Evolutionary conservation across 2,797 vertebrate species (phyloP), one percentile per base, ranked within the genome.

Genomic region (Danionella dracula): DNA sequence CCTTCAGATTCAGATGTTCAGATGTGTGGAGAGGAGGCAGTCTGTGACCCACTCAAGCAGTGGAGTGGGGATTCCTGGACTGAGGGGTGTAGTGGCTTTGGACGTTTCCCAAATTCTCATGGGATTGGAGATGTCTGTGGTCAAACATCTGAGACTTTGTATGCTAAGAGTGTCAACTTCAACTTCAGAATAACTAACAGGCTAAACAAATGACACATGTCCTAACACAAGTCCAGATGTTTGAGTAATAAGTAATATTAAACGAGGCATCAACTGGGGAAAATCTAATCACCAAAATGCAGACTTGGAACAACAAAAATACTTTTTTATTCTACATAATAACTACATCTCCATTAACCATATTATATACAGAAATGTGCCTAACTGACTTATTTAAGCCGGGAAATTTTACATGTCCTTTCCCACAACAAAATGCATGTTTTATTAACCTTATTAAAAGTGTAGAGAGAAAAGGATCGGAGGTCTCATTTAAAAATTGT

Each of bases 1-100:
- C 27, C 54, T 53, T 51, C 53, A 51, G 56, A 68, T 51, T 51
- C 66, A n/a, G n/a, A n/a, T n/a, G n/a, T 15, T 58, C 66, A 76
- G 70, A 73, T 73, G 63, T 64, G 27, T 42, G 45, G 70, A 49
- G 40, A 61, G 50, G 19, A 64, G 48, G 46, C 8, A 59, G 40
- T 23, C 5, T 10, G 9, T 35, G 44, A 40, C 46, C 19, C 44
- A 41, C 66, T 46, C 16, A 21, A 29, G 60, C 51, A 35, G 61
- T 48, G 53, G 32, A 38, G 11, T 54, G 31, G 21, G 16, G 27
- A 32, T 32, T 48, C 20, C 55, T 41, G 54, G 63, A 46, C 42
- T 44, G 58, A 17, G 27, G 60, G 55, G 50, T 21, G 27, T 38
- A 29, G 34, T 44, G 68, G 12, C 27, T 54, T 42, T 17, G 34